Conservation (phyloP, 30 jellyfish, hydroid and myxozoan genomes). For the Mastigias papua region DNA sequence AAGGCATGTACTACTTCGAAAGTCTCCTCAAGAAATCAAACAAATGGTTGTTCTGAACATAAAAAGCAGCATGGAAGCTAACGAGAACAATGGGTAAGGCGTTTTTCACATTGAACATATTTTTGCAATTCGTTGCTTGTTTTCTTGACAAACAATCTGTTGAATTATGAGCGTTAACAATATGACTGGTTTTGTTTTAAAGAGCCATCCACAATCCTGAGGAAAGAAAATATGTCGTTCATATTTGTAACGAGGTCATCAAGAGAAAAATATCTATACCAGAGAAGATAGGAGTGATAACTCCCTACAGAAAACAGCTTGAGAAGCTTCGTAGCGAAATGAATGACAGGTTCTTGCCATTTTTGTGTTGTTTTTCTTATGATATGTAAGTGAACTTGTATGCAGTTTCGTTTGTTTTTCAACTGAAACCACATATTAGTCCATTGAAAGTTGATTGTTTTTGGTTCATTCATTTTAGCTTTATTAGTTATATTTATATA, state of each 20-base stretch:
- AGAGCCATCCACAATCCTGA: conserved; percentile 85
- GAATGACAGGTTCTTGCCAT: conserved; percentile 39
- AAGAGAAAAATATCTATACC: conserved; percentile 14
- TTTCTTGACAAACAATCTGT: background rate
- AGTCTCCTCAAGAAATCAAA: conserved; percentile 32
- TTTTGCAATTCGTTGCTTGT: background rate
- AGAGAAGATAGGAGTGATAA: conserved; percentile 74
- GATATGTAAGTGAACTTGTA: too few species aligned
- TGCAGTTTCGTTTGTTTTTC: too few species aligned
- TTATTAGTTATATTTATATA: too few species aligned
- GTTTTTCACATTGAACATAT: background rate
- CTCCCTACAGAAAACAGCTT: conserved; percentile 89
- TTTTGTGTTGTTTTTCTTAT: too few species aligned
- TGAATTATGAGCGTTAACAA: too few species aligned
- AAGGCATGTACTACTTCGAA: conserved; percentile 57
- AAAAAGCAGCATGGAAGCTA: conserved; percentile 57
- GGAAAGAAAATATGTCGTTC: conserved; percentile 77
- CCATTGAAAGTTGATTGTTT: background rate
- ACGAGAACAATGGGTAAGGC: conserved; percentile 71
- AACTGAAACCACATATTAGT: background rate
- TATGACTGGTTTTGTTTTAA: background rate
- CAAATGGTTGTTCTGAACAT: conserved; percentile 73
- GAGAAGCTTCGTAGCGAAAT: conserved; percentile 30
- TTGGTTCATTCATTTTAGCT: background rate
- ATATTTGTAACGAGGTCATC: conserved; percentile 53